phyloP scores from a whole-genome alignment of 1,140 invertebrate species.

The Hylaeus anthracinus region DNA sequence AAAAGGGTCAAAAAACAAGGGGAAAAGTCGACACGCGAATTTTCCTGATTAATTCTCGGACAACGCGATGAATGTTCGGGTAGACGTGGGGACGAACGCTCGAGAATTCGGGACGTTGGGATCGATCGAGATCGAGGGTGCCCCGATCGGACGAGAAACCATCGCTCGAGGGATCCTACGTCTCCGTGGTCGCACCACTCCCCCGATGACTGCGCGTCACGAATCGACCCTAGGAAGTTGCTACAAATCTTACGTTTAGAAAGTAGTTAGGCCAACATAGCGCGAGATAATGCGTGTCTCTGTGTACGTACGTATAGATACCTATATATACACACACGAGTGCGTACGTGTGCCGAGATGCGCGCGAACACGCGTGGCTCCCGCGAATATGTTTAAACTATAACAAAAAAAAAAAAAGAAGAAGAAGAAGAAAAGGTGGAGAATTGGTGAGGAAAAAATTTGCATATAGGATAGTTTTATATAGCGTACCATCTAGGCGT shows the following conservation, averaged over 20 bases:
- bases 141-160: neutral
- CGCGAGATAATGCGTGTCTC: neutral
- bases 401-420: neutral
- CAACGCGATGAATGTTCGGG: neutral
- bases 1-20: too few species aligned
- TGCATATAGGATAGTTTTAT: constrained; percentile 77
- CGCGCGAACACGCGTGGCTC: constrained; percentile 14
- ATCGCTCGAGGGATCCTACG: neutral
- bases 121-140: neutral
- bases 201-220: constrained; percentile 40
- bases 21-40: neutral
- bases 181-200: neutral
- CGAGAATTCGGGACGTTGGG: neutral
- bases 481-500: constrained; percentile 75
- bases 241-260: constrained; percentile 39
- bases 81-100: neutral
- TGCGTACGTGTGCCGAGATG: neutral
- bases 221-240: constrained; percentile 45
- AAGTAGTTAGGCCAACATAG: constrained; percentile 34
- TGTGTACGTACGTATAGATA: neutral
- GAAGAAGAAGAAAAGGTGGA: too few species aligned
- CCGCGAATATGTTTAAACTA: constrained; percentile 43
- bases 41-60: constrained; percentile 4
- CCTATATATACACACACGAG: constrained; percentile 1
- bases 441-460: constrained; percentile 56